Conservation (phyloP, 2,797 vertebrate genomes). For the Onychomys arenicola region DNA sequence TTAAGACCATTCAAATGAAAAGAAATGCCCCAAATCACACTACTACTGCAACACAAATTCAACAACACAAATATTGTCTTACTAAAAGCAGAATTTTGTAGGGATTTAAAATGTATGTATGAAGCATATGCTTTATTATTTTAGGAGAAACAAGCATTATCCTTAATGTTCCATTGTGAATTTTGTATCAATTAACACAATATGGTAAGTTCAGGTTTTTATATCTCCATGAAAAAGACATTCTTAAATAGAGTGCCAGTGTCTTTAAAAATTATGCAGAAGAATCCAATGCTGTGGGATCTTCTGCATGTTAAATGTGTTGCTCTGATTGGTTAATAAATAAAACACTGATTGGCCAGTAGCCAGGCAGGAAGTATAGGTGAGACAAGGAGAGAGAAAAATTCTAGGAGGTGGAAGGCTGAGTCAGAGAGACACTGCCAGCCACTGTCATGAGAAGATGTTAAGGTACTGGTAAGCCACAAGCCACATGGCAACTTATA, state of each 20-base stretch:
- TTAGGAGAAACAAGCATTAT: not conserved
- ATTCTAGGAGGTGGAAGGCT: no score
- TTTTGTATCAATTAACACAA: not conserved
- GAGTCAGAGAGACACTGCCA: no score
- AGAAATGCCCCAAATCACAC: not conserved
- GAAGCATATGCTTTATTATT: not conserved
- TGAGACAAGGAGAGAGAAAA: no score
- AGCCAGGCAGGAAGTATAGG: no score
- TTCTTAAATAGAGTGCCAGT: not conserved
- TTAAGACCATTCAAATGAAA: not conserved
- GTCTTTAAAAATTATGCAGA: conserved; percentile 7
- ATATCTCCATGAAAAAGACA: not conserved
- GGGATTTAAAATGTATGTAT: not conserved
- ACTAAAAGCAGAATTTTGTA: not conserved
- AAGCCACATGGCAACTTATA: no score
- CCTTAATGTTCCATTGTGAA: not conserved
- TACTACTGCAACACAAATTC: not conserved
- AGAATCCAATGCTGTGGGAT: no score
- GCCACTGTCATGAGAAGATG: no score
- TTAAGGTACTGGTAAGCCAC: no score
- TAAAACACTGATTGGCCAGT: no score
- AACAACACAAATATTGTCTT: not conserved
- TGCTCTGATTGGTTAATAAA: no score
- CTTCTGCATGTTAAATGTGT: no score
- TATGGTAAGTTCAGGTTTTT: not conserved